These are phyloP conservation scores for Phycodurus eques DNA, from an alignment of 2,113 vertebrate species.

Conservation along the genomic window DNA sequence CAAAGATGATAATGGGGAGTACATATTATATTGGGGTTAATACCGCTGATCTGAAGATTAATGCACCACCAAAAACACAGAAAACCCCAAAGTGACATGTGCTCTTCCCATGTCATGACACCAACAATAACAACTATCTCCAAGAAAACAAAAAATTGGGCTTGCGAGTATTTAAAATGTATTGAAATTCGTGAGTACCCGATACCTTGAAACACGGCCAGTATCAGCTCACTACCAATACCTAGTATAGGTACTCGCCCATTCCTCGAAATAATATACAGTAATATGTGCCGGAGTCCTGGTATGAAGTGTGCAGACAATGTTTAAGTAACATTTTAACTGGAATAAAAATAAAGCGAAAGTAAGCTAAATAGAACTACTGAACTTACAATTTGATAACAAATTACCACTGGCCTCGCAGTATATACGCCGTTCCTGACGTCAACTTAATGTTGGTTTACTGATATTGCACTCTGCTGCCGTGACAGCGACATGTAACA, in stretches of 20 bases:
- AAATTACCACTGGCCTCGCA: too few species aligned
- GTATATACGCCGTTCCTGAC: too few species aligned
- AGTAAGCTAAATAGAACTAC: neutral
- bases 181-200: neutral
- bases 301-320: too few species aligned
- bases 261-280: neutral
- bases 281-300: neutral
- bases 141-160: neutral
- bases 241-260: too few species aligned
- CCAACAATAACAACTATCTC: neutral
- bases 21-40: conserved; percentile 63
- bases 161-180: neutral
- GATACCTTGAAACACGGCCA: too few species aligned
- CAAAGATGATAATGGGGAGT: conserved; percentile 50
- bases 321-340: too few species aligned
- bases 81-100: conserved; percentile 26
- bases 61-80: conserved; percentile 36
- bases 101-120: neutral
- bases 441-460: too few species aligned
- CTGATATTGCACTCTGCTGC: too few species aligned
- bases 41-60: conserved; percentile 58
- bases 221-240: too few species aligned
- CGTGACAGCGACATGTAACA: too few species aligned
- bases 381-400: neutral
- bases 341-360: neutral